Evolutionary conservation across 1,140 invertebrate species (phyloP).

Genomic region (Adelges cooleyi): DNA sequence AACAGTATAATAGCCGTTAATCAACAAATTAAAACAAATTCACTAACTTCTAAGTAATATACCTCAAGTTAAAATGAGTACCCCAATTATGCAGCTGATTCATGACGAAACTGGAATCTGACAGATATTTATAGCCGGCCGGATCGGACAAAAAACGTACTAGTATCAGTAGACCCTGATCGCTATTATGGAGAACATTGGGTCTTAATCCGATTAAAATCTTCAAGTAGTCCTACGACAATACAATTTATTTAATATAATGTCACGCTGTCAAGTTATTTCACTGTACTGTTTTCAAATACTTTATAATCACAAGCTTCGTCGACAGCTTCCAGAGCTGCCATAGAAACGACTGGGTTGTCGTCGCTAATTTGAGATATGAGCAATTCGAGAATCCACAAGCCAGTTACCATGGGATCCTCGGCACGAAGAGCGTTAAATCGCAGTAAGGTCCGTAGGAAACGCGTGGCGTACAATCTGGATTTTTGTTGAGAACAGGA

Average conservation of each 20-base stretch:
- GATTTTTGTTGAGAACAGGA: slow-evolving; percentile 56
- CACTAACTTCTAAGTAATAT: slow-evolving; percentile 32
- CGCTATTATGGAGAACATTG: slow-evolving; percentile 63
- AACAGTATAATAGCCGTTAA: slow-evolving; percentile 29
- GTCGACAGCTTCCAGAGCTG: slow-evolving; percentile 72
- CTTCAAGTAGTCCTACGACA: slow-evolving; percentile 58
- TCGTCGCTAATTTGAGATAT: slow-evolving; percentile 70
- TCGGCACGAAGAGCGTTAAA: slow-evolving; percentile 45
- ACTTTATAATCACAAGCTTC: slow-evolving; percentile 82
- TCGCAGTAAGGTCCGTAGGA: slow-evolving; percentile 71
- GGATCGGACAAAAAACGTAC: slow-evolving; percentile 68
- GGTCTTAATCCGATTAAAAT: slow-evolving; percentile 61
- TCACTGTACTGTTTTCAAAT: background rate
- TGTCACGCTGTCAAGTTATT: too few species aligned
- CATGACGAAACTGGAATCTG: slow-evolving; percentile 54
- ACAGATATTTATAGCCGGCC: slow-evolving; percentile 54
- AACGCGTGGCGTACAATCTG: slow-evolving; percentile 79
- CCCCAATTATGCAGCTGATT: slow-evolving; percentile 68
- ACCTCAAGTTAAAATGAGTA: slow-evolving; percentile 59
- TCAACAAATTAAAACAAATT: background rate
- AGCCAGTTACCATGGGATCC: slow-evolving; percentile 38
- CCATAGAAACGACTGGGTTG: slow-evolving; percentile 58
- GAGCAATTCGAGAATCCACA: slow-evolving; percentile 72
- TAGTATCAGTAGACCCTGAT: slow-evolving; percentile 69
- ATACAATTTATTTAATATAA: background rate